Conservation (phyloP, 2,888 invertebrate genomes). For the Stenchaetothrips biformis region DNA sequence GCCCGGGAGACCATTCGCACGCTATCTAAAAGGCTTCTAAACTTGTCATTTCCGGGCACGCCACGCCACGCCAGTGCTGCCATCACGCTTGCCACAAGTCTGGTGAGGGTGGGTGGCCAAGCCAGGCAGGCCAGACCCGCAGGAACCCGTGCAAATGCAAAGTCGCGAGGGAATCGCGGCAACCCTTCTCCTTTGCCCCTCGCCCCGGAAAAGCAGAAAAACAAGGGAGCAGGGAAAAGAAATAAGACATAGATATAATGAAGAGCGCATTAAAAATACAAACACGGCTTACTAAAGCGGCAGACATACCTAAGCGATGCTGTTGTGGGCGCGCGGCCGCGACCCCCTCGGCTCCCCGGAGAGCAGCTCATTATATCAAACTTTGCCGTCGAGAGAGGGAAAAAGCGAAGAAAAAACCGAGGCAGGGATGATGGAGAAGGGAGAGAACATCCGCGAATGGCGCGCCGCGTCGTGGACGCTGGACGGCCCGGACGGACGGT, state of each 20-base stretch:
- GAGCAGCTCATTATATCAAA: constrained; percentile 16
- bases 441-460: not conserved
- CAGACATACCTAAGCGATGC: constrained; percentile 15
- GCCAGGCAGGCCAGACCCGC: too few species aligned
- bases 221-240: not conserved
- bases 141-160: too few species aligned
- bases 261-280: constrained; percentile 23
- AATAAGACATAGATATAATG: constrained; percentile 8
- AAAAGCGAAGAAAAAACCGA: not conserved
- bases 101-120: too few species aligned
- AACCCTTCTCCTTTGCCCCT: not conserved
- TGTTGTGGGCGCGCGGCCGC: not conserved
- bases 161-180: too few species aligned
- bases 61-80: too few species aligned
- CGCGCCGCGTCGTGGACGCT: not conserved
- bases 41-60: too few species aligned
- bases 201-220: not conserved
- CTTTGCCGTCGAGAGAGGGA: not conserved
- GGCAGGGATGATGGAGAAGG: constrained; percentile 6
- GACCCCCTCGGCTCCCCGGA: not conserved
- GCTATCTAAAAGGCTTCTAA: too few species aligned
- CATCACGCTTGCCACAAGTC: too few species aligned
- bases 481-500: too few species aligned
- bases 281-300: constrained; percentile 24
- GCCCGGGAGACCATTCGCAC: too few species aligned